Base-by-base conservation (phyloP, 2,797 vertebrate species). In the Acestrorhynchus altus region DNA sequence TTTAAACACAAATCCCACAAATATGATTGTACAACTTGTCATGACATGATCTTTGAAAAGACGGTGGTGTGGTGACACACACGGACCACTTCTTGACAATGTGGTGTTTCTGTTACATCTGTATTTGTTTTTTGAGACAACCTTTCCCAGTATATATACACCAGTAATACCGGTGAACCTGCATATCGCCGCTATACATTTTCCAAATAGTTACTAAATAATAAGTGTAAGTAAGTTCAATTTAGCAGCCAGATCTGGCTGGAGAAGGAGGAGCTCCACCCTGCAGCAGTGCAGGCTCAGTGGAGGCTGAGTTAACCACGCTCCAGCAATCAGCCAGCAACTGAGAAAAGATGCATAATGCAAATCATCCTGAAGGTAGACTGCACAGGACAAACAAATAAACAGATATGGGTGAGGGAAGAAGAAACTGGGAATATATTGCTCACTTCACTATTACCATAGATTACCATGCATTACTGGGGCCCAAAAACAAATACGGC, bases 391-490 rank as follows among this genome's bases (percentile, higher is more conserved):
- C 54, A 68, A 60, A 52, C 28, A 74, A 60, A 39, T 9, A 65
- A 66, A 65, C 51, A 56, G 56, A 63, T 20, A 47, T 52, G 47
- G 22, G 51, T 56, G 24, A 70, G 40, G 39, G 51, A 77, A 56
- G 22, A 24, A 56, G 54, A 70, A 71, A 42, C 10, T 22, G 54
- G 51, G 46, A 66, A 67, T n/a, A 67, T 67, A 76, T 20, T 57
- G 39, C 54, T 56, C 39, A 56, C 51, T 72, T 63, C 40, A 31
- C 51, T 60, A 79, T 35, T 61, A 71, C 26, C 72, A 67, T 52
- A 8, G 22, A 76, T 76, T 76, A 76, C 61, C 73, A 76, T 67
- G 61, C 51, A 57, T 28, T 44, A 44, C 39, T 52, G 63, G 46
- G 31, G 26, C 26, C 24, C 16, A 68, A 68, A 35, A 60, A 15